These are phyloP conservation scores for Pandemis heparana DNA, from an alignment of 2,888 invertebrate genomes.

Conservation along the genomic window DNA sequence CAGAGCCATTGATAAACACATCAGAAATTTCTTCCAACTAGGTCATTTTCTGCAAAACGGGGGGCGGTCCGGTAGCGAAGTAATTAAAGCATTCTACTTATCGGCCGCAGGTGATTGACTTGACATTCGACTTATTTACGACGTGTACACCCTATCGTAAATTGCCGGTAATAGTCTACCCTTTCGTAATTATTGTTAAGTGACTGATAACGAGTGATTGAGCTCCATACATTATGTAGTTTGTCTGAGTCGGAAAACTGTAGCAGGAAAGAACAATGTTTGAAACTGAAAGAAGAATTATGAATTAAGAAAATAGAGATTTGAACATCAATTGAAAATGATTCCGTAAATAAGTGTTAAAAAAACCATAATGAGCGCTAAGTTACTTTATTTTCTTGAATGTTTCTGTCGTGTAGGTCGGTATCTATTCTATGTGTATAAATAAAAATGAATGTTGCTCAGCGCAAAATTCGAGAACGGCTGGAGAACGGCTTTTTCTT, in stretches of 20 bases:
- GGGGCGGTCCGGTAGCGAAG: slow-evolving; percentile 32
- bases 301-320: too few relatives aligned
- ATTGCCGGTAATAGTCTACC: slow-evolving; percentile 34
- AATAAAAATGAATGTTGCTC: too few relatives aligned
- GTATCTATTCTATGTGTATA: too few relatives aligned
- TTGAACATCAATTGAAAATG: too few relatives aligned
- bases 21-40: neutral
- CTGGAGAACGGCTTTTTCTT: too few relatives aligned
- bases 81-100: slow-evolving; percentile 53
- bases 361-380: too few relatives aligned
- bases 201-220: slow-evolving; percentile 38
- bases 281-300: too few relatives aligned
- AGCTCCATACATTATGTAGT: neutral
- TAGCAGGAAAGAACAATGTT: neutral
- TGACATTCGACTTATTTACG: slow-evolving; percentile 39
- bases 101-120: slow-evolving; percentile 40
- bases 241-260: neutral
- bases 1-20: neutral
- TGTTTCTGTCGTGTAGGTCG: too few relatives aligned
- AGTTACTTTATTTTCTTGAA: too few relatives aligned
- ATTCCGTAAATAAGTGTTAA: too few relatives aligned
- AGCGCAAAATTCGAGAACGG: too few relatives aligned
- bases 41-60: slow-evolving; percentile 23
- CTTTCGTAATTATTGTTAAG: slow-evolving; percentile 38
- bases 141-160: slow-evolving; percentile 35